Percentiles rank a stretch among this genome's conserved stretches.
These are phyloP conservation scores for Phoxinus phoxinus DNA, from an alignment of 2,113 vertebrate species.

Conservation along the genomic window DNA sequence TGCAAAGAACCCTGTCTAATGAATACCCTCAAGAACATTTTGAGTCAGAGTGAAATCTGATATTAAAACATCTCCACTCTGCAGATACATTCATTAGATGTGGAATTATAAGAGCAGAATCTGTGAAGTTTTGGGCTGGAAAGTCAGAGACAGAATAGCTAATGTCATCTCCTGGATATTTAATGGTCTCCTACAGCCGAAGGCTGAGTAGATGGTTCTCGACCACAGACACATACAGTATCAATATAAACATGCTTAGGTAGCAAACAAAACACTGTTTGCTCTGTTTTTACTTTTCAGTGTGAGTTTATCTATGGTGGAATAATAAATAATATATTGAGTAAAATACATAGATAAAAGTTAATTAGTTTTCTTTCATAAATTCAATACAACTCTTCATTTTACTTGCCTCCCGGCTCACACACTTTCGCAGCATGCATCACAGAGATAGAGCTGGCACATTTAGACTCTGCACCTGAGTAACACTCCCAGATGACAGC, in stretches of 20 bases:
- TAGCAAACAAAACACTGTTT: background rate
- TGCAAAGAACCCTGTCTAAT: slow-evolving; percentile 40
- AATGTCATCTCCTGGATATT: background rate
- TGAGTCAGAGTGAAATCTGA: slow-evolving; percentile 4
- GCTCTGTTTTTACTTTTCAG: background rate
- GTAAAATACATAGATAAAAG: background rate
- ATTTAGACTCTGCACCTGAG: slow-evolving; percentile 38
- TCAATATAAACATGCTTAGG: background rate
- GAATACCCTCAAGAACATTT: slow-evolving; percentile 37
- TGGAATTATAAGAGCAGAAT: background rate
- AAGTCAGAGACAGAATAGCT: slow-evolving; percentile 15
- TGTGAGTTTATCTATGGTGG: background rate
- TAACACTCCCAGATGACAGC: slow-evolving; percentile 43
- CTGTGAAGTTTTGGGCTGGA: slow-evolving; percentile 23
- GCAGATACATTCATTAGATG: slow-evolving; percentile 35
- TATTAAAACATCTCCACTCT: slow-evolving; percentile 38
- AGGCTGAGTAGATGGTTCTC: background rate
- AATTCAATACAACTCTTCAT: background rate
- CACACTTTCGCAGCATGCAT: background rate
- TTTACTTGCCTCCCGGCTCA: background rate
- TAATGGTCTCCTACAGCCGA: background rate
- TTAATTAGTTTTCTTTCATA: background rate
- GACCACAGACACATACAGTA: background rate
- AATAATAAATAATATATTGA: background rate
- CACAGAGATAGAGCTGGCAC: slow-evolving; percentile 42